phyloP scores from a whole-genome alignment of 2,888 invertebrate genomes.

The Lycia hirtaria region DNA sequence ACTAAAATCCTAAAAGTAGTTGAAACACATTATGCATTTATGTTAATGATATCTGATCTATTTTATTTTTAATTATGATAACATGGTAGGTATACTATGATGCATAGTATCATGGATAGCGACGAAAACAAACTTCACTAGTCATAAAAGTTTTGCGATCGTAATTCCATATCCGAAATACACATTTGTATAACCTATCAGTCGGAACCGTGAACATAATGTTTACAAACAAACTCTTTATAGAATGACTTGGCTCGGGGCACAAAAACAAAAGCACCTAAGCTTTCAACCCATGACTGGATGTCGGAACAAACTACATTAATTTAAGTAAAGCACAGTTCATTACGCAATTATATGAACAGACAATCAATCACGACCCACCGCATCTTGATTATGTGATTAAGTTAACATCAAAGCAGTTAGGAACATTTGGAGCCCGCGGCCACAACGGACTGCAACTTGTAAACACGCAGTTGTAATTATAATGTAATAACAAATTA shows the following conservation, averaged over 20 bases:
- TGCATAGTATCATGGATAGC: not conserved
- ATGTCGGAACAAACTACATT: constrained; percentile 40
- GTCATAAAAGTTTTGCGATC: not conserved
- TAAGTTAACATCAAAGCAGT: constrained; percentile 53
- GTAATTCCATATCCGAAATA: constrained; percentile 13
- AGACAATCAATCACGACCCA: constrained; percentile 65
- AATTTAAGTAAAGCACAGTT: constrained; percentile 52
- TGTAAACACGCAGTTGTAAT: constrained; percentile 39
- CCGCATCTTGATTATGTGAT: constrained; percentile 73
- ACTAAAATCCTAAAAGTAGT: too few relatives aligned
- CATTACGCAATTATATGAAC: constrained; percentile 58
- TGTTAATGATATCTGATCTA: too few relatives aligned
- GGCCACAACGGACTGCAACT: constrained; percentile 37
- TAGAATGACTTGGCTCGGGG: constrained; percentile 41
- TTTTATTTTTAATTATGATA: too few relatives aligned
- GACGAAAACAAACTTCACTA: not conserved
- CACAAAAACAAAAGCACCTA: constrained; percentile 41
- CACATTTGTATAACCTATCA: constrained; percentile 18
- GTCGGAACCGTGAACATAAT: constrained; percentile 23
- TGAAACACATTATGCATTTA: too few relatives aligned
- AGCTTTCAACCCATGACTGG: constrained; percentile 42
- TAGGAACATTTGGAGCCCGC: constrained; percentile 35
- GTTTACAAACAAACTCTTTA: constrained; percentile 38
- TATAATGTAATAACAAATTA: constrained; percentile 44
- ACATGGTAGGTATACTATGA: too few relatives aligned